Conservation (phyloP, 2,797 vertebrate species). For the Crocodylus rhombifer region DNA sequence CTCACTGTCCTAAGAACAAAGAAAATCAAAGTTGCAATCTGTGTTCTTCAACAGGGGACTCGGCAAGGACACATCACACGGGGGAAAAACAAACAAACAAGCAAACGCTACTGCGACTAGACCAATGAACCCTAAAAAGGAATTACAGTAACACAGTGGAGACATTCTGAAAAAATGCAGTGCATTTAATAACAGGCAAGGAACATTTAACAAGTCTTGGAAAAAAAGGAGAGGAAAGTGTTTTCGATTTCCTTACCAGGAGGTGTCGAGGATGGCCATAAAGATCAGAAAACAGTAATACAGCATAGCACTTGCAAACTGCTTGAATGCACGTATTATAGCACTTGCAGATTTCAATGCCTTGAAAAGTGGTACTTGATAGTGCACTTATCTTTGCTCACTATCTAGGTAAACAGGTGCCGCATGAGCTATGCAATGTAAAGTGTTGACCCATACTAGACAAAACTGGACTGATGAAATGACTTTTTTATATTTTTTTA, state of each 20-base stretch:
- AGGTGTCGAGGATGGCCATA: slow-evolving; percentile 68
- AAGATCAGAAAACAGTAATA: slow-evolving; percentile 82
- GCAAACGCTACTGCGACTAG: slow-evolving; percentile 20
- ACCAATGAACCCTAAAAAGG: slow-evolving; percentile 67
- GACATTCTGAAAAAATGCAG: slow-evolving; percentile 59
- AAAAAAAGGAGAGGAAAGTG: slow-evolving; percentile 53
- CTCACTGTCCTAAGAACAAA: slow-evolving; percentile 42
- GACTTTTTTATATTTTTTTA: slow-evolving; percentile 95
- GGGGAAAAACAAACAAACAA: not conserved
- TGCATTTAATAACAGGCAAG: slow-evolving; percentile 22
- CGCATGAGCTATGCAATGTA: slow-evolving; percentile 98
- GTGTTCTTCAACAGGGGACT: slow-evolving; percentile 58
- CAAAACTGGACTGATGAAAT: slow-evolving; percentile 89
- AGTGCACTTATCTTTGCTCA: slow-evolving; percentile 82
- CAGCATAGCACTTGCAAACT: slow-evolving; percentile 90
- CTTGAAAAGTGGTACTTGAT: slow-evolving; percentile 92
- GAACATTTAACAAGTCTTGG: slow-evolving; percentile 58
- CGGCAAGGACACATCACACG: slow-evolving; percentile 24
- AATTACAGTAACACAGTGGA: slow-evolving; percentile 26
- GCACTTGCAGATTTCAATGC: slow-evolving; percentile 96
- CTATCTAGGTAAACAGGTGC: slow-evolving; percentile 91
- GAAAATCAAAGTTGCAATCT: slow-evolving; percentile 53
- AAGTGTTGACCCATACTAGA: slow-evolving; percentile 91
- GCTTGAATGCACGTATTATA: slow-evolving; percentile 91
- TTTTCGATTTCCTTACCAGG: slow-evolving; percentile 74